phyloP scores from a whole-genome alignment of 2,113 vertebrate species.

The Alces alces region DNA sequence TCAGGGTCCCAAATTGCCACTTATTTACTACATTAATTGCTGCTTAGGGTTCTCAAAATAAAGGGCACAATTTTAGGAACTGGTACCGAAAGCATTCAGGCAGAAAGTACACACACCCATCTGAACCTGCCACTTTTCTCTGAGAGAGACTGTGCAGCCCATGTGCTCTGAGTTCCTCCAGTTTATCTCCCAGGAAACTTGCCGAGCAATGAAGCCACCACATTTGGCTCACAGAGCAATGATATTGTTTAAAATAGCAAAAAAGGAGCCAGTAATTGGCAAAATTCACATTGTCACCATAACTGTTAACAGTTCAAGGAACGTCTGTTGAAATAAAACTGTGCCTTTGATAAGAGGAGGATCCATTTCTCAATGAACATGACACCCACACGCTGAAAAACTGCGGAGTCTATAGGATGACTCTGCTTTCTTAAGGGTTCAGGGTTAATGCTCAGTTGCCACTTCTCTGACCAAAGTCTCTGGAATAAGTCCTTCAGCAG shows the following conservation, averaged over 20 bases:
- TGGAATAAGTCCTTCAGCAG: not conserved
- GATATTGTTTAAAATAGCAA: no score
- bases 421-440: not conserved
- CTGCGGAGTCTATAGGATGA: not conserved
- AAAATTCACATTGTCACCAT: not conserved
- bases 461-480: not conserved
- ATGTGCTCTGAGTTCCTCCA: not conserved
- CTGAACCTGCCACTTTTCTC: not conserved
- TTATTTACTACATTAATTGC: not conserved
- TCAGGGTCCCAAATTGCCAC: not conserved
- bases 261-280: not conserved
- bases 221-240: not conserved
- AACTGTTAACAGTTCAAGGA: not conserved
- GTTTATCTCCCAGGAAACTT: not conserved
- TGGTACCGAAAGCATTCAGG: not conserved
- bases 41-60: not conserved
- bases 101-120: not conserved
- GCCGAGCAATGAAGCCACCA: not conserved
- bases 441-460: not conserved
- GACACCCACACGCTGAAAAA: not conserved
- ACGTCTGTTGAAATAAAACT: not conserved
- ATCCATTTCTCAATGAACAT: not conserved
- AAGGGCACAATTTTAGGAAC: not conserved
- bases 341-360: not conserved
- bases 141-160: not conserved